A percentile compares a stretch with the other conserved stretches of the same genome.
These are phyloP conservation scores for Florisuga fusca DNA, from an alignment of 2,797 vertebrate genomes.

Conservation along the genomic window DNA sequence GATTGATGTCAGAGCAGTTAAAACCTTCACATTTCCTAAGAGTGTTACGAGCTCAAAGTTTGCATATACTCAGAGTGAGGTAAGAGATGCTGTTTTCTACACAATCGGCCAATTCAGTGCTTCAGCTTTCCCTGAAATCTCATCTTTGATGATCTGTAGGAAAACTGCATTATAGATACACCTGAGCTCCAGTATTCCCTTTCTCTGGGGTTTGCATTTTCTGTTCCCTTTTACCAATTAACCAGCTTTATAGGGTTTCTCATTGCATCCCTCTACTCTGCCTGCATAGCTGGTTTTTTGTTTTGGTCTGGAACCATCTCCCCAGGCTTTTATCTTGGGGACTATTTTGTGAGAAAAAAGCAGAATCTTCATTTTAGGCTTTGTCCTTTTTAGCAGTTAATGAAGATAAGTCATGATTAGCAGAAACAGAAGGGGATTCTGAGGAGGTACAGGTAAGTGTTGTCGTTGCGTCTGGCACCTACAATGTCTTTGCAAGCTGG, in stretches of 20 bases:
- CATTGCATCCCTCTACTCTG: background rate
- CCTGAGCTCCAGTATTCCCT: background rate
- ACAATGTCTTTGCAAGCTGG: background rate
- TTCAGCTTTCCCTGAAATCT: background rate
- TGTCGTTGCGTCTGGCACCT: background rate
- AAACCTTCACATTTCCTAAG: background rate
- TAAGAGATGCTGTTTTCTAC: background rate
- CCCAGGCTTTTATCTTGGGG: background rate
- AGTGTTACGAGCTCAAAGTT: background rate
- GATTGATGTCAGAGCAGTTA: background rate
- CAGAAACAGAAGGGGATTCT: background rate
- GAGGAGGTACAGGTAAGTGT: background rate
- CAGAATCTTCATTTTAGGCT: background rate
- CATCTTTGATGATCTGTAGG: background rate
- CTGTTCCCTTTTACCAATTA: background rate
- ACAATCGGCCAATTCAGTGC: background rate
- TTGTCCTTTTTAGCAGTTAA: background rate
- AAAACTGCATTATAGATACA: background rate
- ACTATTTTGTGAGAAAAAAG: background rate
- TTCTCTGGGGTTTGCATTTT: fast-evolving
- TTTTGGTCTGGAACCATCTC: background rate
- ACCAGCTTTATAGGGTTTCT: background rate
- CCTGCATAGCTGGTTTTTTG: background rate
- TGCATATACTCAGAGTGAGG: background rate
- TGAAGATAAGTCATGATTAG: background rate